A percentile compares a stretch with the other conserved stretches of the same genome.
Conservation (phyloP, 2,888 invertebrate genomes). For the Didymodactylos carnosus region DNA sequence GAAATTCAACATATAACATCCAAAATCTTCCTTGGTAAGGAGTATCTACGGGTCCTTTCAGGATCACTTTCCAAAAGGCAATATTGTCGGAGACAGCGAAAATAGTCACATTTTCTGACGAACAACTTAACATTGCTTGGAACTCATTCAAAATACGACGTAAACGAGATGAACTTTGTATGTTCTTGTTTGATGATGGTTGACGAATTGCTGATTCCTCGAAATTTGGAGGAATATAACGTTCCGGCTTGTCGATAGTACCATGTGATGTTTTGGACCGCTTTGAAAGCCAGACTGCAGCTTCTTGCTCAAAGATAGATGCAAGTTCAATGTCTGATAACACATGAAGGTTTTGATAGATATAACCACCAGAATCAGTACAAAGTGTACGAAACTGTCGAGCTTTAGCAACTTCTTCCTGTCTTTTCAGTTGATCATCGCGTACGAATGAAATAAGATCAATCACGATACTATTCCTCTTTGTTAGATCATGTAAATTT, state of each 20-base stretch:
- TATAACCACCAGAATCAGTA: background rate
- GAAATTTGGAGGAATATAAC: background rate
- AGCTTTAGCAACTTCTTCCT: background rate
- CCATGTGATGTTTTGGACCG: background rate
- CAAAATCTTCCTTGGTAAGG: background rate
- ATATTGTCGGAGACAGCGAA: background rate
- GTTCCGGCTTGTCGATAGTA: background rate
- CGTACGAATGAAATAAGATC: background rate
- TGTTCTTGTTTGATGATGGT: background rate
- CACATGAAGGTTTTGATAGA: background rate
- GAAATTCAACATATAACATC: background rate
- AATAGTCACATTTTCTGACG: background rate
- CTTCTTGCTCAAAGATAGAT: background rate
- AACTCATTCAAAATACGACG: background rate
- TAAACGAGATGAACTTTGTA: background rate
- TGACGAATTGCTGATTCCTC: background rate
- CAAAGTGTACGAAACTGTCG: background rate
- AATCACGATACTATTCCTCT: background rate
- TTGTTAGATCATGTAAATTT: background rate
- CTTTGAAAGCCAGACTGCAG: background rate
- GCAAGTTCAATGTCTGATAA: background rate
- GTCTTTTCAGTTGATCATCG: background rate
- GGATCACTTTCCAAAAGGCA: background rate
- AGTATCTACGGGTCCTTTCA: background rate
- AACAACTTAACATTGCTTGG: background rate